A percentile compares a stretch with the other conserved stretches of the same genome.
phyloP scores from a whole-genome alignment of 92 coral and sea anemone genomes.

The Epizoanthus ramosus region DNA sequence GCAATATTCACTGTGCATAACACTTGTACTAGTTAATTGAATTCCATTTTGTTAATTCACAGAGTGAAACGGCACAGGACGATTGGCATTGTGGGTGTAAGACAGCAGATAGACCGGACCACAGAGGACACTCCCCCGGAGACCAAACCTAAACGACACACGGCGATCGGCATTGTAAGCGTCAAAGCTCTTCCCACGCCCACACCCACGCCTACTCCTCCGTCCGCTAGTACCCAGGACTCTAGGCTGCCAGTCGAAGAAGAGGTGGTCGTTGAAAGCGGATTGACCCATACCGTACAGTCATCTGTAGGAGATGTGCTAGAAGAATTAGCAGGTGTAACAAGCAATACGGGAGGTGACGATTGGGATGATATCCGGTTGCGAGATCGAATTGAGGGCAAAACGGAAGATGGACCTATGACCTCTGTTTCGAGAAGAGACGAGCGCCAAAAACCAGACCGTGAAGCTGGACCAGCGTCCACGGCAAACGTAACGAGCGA shows the following conservation, averaged over 20 bases:
- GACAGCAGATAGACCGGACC: slow-evolving; percentile 85
- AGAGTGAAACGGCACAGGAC: slow-evolving; percentile 89
- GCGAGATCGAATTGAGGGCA: background rate
- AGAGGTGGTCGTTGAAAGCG: slow-evolving; percentile 41
- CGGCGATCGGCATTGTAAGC: slow-evolving; percentile 86
- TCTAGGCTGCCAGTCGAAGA: slow-evolving; percentile 37
- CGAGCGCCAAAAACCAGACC: background rate
- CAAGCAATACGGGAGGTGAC: background rate
- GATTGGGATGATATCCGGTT: background rate
- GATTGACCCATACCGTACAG: slow-evolving; percentile 14
- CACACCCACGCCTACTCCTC: background rate
- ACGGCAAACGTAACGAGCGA: background rate
- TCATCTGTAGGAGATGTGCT: slow-evolving; percentile 1
- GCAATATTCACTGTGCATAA: too few relatives aligned
- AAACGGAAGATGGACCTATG: background rate
- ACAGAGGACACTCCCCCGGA: slow-evolving; percentile 55
- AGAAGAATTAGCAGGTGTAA: slow-evolving; percentile 1
- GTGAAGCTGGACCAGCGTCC: background rate
- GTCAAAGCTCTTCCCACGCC: slow-evolving; percentile 26
- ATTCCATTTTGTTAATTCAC: slow-evolving; percentile 6
- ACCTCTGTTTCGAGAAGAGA: slow-evolving; percentile 6
- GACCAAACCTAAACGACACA: slow-evolving; percentile 89
- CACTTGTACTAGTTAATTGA: too few relatives aligned
- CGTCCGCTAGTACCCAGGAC: background rate
- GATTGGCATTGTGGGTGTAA: slow-evolving; percentile 91